These are phyloP conservation scores for Diploscapter pachys DNA, from an alignment of 1,140 invertebrate species.

Conservation along the genomic window DNA sequence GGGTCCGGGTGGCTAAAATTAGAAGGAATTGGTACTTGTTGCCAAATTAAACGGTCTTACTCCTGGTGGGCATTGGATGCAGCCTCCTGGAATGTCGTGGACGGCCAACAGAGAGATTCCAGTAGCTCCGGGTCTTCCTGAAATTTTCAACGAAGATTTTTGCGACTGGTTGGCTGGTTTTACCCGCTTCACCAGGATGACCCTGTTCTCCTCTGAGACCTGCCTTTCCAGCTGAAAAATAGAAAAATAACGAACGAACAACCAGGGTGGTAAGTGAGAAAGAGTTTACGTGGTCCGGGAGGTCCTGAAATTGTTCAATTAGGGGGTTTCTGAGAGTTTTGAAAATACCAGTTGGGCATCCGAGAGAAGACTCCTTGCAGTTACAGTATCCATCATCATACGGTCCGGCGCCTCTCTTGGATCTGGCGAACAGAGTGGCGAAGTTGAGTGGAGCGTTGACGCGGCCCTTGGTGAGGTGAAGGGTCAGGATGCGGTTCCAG, in stretches of 20 bases:
- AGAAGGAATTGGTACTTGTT: neutral
- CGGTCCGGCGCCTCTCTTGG: constrained; percentile 2
- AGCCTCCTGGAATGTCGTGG: constrained; percentile 33
- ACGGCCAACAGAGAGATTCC: constrained; percentile 30
- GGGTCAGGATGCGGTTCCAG: constrained; percentile 15
- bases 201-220: constrained; percentile 13
- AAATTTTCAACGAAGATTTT: no score
- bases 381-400: neutral
- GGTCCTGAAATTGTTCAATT: constrained; percentile 12
- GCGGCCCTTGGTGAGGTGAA: constrained; percentile 15
- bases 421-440: constrained; percentile 21
- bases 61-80: constrained; percentile 32
- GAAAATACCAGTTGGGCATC: no score
- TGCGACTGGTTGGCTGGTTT: neutral
- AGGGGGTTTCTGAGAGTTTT: neutral
- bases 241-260: neutral
- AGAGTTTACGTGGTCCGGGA: neutral
- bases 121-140: constrained; percentile 25
- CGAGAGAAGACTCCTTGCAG: neutral
- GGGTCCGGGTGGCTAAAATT: neutral
- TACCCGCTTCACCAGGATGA: constrained; percentile 5
- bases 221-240: neutral
- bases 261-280: neutral
- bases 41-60: neutral
- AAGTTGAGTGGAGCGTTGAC: constrained; percentile 16